A percentile compares a stretch with the other conserved stretches of the same genome.
Evolutionary conservation across 92 coral and sea anemone species (phyloP).

Genomic region (Umimayanthus chanpuru): DNA sequence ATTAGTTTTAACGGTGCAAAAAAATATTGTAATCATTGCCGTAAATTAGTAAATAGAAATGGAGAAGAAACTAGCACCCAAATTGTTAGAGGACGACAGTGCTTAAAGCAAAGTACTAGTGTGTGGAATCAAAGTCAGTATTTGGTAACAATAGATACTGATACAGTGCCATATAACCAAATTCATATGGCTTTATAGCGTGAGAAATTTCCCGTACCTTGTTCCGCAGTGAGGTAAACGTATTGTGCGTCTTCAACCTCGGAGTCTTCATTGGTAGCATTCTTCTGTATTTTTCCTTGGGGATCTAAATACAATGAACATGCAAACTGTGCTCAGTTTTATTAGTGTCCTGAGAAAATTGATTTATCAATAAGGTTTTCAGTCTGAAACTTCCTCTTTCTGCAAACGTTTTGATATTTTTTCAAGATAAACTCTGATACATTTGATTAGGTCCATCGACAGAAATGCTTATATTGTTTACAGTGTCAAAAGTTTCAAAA

Average conservation of each 20-base stretch:
- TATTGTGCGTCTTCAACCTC: slow-evolving; percentile 80
- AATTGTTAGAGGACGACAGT: no score
- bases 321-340: no score
- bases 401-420: not conserved
- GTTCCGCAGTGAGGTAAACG: slow-evolving; percentile 73
- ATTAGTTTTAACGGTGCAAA: no score
- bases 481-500: not conserved
- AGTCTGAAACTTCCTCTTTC: not conserved
- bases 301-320: slow-evolving; percentile 55
- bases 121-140: no score
- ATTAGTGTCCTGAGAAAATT: not conserved
- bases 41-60: no score
- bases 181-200: not conserved
- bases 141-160: not conserved
- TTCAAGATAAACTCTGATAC: not conserved
- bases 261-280: slow-evolving; percentile 72
- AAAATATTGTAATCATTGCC: no score
- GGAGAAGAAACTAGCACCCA: no score
- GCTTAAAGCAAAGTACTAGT: no score
- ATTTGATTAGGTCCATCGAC: not conserved
- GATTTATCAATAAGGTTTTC: not conserved
- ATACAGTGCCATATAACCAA: not conserved
- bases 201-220: slow-evolving; percentile 55
- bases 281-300: slow-evolving; percentile 76
- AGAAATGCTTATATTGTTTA: not conserved